phyloP scores from a whole-genome alignment of 2,888 invertebrate species.

The Frankliniella intonsa region DNA sequence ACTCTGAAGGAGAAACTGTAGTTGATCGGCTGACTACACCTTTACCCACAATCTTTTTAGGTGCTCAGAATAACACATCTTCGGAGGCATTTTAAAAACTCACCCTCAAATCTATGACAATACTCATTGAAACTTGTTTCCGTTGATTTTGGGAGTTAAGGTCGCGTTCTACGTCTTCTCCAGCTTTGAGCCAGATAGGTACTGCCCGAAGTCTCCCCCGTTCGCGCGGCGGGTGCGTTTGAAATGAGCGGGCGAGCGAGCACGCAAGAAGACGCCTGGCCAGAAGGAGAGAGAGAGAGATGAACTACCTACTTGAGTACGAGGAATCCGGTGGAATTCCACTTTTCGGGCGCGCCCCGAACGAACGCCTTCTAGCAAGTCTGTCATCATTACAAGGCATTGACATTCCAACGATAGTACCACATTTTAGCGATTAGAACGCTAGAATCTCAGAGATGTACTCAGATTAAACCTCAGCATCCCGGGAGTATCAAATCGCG shows the following conservation, averaged over 20 bases:
- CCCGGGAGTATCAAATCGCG: no score
- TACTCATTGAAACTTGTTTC: no score
- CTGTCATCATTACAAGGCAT: constrained; percentile 17
- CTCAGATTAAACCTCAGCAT: no score
- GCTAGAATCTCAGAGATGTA: background rate
- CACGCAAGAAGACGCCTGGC: no score
- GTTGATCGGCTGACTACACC: background rate
- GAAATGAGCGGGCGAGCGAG: no score
- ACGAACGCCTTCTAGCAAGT: constrained; percentile 5
- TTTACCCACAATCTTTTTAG: no score
- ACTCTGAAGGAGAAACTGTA: constrained; percentile 5
- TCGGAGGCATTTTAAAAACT: no score
- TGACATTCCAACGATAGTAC: constrained; percentile 9
- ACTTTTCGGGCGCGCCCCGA: background rate
- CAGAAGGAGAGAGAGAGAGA: background rate
- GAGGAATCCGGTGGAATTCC: background rate
- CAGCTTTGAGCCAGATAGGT: no score
- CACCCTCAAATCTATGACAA: no score
- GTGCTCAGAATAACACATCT: no score
- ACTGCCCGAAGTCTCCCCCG: background rate
- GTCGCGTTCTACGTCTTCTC: no score
- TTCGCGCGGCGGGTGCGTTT: background rate
- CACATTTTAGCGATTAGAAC: background rate
- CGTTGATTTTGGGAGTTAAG: no score
- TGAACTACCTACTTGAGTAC: background rate